A percentile compares a stretch with the other conserved stretches of the same genome.
phyloP scores from a whole-genome alignment of 1,140 invertebrate genomes.

The Achroia grisella region DNA sequence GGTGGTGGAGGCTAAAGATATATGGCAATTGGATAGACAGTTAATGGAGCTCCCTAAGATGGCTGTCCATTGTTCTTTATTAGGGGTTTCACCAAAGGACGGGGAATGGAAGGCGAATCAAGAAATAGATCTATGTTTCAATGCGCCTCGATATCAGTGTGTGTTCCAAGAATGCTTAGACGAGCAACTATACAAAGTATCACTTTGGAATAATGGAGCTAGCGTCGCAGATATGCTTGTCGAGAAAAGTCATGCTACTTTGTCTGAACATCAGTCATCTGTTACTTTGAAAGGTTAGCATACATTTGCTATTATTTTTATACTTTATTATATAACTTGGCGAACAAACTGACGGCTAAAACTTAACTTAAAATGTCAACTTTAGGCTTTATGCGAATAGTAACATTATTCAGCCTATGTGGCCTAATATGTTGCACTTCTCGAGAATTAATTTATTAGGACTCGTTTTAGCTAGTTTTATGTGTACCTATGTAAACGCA shows the following conservation, averaged over 20 bases:
- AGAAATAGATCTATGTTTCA: constrained; percentile 75
- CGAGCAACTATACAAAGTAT: constrained; percentile 67
- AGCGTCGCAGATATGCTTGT: constrained; percentile 53
- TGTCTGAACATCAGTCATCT: constrained; percentile 48
- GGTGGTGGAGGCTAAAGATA: constrained; percentile 74
- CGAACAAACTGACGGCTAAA: too few species aligned
- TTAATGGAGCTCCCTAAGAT: constrained; percentile 80
- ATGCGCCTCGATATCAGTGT: constrained; percentile 74
- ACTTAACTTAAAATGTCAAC: too few species aligned
- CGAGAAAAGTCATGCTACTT: constrained; percentile 47
- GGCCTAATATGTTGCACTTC: too few species aligned
- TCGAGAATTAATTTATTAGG: too few species aligned
- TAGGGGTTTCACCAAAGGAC: constrained; percentile 72
- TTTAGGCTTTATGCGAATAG: too few species aligned
- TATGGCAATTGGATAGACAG: constrained; percentile 79
- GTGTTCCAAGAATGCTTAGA: constrained; percentile 66
- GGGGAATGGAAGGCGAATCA: constrained; percentile 73
- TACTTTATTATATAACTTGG: too few species aligned
- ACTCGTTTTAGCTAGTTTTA: too few species aligned
- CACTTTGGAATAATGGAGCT: constrained; percentile 65
- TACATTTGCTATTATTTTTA: not conserved
- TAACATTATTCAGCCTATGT: too few species aligned
- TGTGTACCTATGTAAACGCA: too few species aligned
- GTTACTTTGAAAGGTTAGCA: constrained; percentile 57
- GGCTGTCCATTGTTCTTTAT: constrained; percentile 79